Evolutionary conservation across 2,888 invertebrate genomes (phyloP).

Genomic region (Mesopsocus fuscifrons): DNA sequence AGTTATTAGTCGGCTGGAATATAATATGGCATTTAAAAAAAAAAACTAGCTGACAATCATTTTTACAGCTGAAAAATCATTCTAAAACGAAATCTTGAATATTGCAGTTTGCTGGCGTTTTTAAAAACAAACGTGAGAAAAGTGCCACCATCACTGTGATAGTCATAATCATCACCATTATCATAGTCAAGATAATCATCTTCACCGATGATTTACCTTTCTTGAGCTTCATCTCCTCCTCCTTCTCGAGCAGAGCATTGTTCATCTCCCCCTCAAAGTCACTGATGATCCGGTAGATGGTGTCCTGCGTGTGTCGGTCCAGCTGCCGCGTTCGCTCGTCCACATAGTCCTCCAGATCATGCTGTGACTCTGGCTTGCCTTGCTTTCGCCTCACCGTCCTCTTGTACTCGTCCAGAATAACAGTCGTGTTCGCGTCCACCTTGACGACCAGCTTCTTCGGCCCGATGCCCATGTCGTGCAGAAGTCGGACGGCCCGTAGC

Average conservation of each 20-base stretch:
- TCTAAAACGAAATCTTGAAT: too few species aligned
- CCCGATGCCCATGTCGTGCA: constrained; percentile 83
- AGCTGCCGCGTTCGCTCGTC: constrained; percentile 55
- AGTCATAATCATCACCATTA: too few species aligned
- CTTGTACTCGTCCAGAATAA: constrained; percentile 83
- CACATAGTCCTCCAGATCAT: constrained; percentile 42
- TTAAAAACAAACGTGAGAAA: too few species aligned
- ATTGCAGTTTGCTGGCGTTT: too few species aligned
- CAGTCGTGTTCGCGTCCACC: constrained; percentile 94
- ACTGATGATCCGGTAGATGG: constrained; percentile 58
- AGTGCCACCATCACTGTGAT: too few species aligned
- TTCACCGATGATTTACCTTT: too few species aligned
- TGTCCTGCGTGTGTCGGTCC: constrained; percentile 53
- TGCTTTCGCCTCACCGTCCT: constrained; percentile 15
- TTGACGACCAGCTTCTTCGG: constrained; percentile 89
- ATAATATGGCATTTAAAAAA: too few species aligned
- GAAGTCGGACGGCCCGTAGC: constrained; percentile 73
- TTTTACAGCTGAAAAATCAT: too few species aligned
- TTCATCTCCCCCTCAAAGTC: constrained; percentile 67
- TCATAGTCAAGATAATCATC: too few species aligned
- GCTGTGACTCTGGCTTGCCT: constrained; percentile 22
- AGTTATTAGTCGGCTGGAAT: too few species aligned
- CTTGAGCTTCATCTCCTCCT: constrained; percentile 34
- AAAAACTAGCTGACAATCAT: too few species aligned
- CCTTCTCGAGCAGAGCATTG: constrained; percentile 35